Evolutionary conservation across 64 coral and sea anemone genomes (phyloP).

Genomic region (Catalaphyllia jardinei): DNA sequence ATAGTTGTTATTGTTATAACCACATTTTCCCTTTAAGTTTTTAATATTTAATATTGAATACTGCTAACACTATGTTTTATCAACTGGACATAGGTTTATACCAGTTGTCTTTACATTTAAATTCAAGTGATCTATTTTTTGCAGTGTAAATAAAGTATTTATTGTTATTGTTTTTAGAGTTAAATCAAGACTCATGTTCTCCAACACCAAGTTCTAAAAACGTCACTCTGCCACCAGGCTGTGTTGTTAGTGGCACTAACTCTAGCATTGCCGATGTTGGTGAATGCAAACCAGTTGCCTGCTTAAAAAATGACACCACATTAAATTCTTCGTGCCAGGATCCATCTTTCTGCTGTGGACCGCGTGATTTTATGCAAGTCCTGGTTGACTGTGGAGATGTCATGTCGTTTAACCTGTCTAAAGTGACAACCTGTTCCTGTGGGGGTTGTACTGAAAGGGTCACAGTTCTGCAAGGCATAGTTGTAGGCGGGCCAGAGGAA

Average conservation of each 20-base stretch:
- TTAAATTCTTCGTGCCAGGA: neutral
- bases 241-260: neutral
- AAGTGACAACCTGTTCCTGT: neutral
- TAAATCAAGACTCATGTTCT: neutral
- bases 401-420: neutral
- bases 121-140: too few species aligned
- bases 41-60: too few species aligned
- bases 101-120: too few species aligned
- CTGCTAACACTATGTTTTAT: too few species aligned
- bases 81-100: too few species aligned
- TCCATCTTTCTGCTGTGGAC: constrained; percentile 2
- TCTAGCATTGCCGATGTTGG: neutral
- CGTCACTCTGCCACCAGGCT: neutral
- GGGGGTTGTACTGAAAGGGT: neutral
- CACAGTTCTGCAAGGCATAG: neutral
- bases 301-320: neutral
- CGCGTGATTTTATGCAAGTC: neutral
- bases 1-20: too few species aligned
- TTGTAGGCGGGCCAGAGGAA: neutral
- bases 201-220: neutral
- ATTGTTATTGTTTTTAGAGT: neutral
- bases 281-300: neutral
- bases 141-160: neutral
- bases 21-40: too few species aligned
- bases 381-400: neutral